phyloP scores from a whole-genome alignment of 2,888 invertebrate species.

The Branchipolynoe longqiensis region DNA sequence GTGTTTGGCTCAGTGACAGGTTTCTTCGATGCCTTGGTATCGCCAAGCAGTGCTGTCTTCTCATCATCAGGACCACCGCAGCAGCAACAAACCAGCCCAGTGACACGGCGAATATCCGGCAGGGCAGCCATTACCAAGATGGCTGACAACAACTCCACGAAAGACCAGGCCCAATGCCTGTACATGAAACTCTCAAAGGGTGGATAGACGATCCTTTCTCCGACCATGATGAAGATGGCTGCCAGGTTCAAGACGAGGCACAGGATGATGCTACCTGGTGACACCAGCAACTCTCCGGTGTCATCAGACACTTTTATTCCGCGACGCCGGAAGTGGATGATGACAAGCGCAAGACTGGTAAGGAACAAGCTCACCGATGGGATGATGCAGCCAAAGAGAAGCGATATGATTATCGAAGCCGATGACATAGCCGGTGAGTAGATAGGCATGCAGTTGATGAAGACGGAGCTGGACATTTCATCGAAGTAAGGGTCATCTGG shows the following conservation, averaged over 20 bases:
- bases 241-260: not conserved
- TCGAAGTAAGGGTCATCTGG: not conserved
- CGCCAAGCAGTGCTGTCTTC: not conserved
- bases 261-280: not conserved
- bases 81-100: not conserved
- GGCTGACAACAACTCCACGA: not conserved
- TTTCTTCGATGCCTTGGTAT: not conserved
- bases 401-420: not conserved
- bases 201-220: not conserved
- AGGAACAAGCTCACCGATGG: not conserved
- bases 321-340: not conserved
- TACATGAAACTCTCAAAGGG: not conserved
- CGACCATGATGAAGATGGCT: not conserved
- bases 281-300: not conserved
- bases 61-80: not conserved
- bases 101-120: not conserved
- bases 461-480: not conserved
- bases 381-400: not conserved
- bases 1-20: too few species aligned
- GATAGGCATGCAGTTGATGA: not conserved
- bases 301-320: not conserved
- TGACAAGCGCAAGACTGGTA: not conserved
- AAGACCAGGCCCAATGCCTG: not conserved
- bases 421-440: not conserved
- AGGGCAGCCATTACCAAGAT: not conserved